Evolutionary conservation across 2,888 invertebrate genomes (phyloP), one percentile per base, ranked within the genome.

Genomic region (Trissolcus japonicus): DNA sequence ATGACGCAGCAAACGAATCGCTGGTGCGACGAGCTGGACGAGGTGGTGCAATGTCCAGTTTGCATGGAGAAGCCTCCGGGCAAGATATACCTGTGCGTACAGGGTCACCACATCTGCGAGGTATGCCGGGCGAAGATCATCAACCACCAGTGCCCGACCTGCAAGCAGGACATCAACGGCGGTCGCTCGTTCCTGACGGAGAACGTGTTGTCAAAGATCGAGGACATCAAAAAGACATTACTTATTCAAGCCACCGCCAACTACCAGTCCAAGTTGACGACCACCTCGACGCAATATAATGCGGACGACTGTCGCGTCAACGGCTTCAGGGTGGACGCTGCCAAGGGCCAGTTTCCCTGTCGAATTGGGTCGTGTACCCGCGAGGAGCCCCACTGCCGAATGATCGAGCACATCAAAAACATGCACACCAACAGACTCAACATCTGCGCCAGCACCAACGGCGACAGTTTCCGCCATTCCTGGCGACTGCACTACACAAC

Each of bases 131-230:
- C 83, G 51, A 90, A 91, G 63, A 86, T 92, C 21, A 3, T 4
- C 11, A 41, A 7, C 3, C 84, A 86, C 35, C 85, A 88, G 29
- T 92, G 92, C 80, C 92, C 92, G 3, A 89, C 91, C 0, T 92
- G 92, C 80, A 88, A 91, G 54, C 89, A 90, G 16, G 78, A 88
- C 4, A 92, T 91, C 83, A 90, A 90, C 79, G 90, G 90, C 14
- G 91, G 91, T 9, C 89, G 92, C 69, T 92, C 91, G 82, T 92
- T 91, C 86, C 89, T 91, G 19, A 91, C 91, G 85, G 92, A 92
- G 86, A 90, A 90, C 83, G 89, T 92, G 43, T 89, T 91, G 77
- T 86, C 89, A 0, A 91, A 90, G 85, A 89, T 92, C 0, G 79
- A 84, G 4, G 84, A 86, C 1, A 83, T 87, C 7, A 87, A 86